A percentile compares a stretch with the other conserved stretches of the same genome.
Conservation (phyloP, 2,797 vertebrate genomes). For the Rhinophrynus dorsalis region DNA sequence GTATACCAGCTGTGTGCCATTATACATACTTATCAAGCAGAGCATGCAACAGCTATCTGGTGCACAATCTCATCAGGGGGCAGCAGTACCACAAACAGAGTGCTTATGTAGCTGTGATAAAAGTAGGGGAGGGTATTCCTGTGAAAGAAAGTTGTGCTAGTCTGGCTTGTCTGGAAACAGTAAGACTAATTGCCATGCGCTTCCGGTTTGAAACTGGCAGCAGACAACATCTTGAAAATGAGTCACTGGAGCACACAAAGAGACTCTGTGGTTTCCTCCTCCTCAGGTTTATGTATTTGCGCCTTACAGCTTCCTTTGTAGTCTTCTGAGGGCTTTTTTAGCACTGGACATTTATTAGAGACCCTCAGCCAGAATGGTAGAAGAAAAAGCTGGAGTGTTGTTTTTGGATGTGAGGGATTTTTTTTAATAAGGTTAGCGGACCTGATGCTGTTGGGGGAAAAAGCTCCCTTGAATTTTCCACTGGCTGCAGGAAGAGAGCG, state of each 20-base stretch:
- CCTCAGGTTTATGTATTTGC: slow-evolving; percentile 76
- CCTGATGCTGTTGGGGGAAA: slow-evolving; percentile 75
- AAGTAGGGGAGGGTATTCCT: neutral
- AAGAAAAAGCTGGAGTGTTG: slow-evolving; percentile 65
- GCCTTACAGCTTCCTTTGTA: slow-evolving; percentile 76
- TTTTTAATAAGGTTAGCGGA: slow-evolving; percentile 73
- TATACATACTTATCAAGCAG: neutral
- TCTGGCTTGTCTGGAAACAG: slow-evolving; percentile 96
- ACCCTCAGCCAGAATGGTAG: slow-evolving; percentile 18
- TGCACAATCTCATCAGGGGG: neutral
- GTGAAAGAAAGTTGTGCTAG: slow-evolving; percentile 21
- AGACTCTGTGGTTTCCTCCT: slow-evolving; percentile 78
- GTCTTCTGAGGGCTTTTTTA: slow-evolving; percentile 58
- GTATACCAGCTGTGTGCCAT: neutral
- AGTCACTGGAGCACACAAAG: slow-evolving; percentile 97
- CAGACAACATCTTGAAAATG: slow-evolving; percentile 98
- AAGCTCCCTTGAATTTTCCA: slow-evolving; percentile 86
- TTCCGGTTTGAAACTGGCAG: slow-evolving; percentile 98
- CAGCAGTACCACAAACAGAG: neutral
- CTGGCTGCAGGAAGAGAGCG: slow-evolving; percentile 89
- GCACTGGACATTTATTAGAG: slow-evolving; percentile 16
- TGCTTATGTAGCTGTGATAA: neutral
- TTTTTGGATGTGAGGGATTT: slow-evolving; percentile 65
- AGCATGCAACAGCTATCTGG: neutral
- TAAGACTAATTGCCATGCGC: slow-evolving; percentile 97